Base-by-base conservation (phyloP, 2,797 vertebrate species). In the Sciaenops ocellatus region DNA sequence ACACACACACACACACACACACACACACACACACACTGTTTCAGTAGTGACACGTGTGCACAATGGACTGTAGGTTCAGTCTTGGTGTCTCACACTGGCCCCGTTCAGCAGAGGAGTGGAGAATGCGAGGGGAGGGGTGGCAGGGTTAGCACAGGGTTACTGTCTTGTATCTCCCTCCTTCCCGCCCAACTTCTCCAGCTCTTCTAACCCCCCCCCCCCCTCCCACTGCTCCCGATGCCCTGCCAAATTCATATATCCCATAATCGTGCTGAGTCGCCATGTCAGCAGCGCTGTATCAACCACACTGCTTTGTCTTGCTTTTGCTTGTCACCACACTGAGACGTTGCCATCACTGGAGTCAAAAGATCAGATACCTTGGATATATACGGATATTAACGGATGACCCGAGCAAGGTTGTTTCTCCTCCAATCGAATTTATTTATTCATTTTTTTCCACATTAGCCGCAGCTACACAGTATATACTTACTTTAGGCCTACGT, bases 201-300 rank as follows among this genome's bases (percentile, higher is more conserved):
- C 70, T 20, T 73, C 74, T 80, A 80, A 56, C 78, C 90, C 62
- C 65, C 73, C 34, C 51, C 66, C n/a, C 62, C 71, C 84, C 74
- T 82, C 81, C 81, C 69, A 64, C 72, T 78, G 71, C 83, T 82
- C 83, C 86, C 63, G 34, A 72, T 85, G 83, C 76, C 86, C 88
- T 92, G 90, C 92, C 91, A 92, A 90, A 89, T 92, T 92, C 84
- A 88, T 90, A 92, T 85, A 90, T 88, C 86, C 87, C 79, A 80
- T 89, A 90, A 88, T 89, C 74, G 62, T 69, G 80, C 84, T 76
- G 80, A 91, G 90, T 89, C 56, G 80, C 85, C 84, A 65, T 91
- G 90, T 90, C 90, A 87, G 90, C 89, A 82, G 85, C 77, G 10
- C 76, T 73, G 83, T 84, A 83, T 87, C 83, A 90, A 64, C 79